Evolutionary conservation across 2,113 vertebrate genomes (phyloP), one percentile per base, ranked within the genome.

Genomic region (Pteruthius melanotis): DNA sequence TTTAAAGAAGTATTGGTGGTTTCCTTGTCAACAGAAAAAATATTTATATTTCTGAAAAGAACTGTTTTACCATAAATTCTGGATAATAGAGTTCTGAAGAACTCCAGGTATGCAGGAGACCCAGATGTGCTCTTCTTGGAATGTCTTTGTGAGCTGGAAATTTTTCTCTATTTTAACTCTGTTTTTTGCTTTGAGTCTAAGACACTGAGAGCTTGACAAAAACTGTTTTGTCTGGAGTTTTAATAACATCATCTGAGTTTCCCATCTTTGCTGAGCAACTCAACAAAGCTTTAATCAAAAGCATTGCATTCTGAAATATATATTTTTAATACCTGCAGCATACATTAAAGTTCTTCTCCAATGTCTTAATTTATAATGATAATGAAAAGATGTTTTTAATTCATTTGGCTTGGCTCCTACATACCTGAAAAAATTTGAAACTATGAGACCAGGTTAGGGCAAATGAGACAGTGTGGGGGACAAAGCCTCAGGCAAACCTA

Each of bases 261-360:
- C 8, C 24, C 31, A 39, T 50, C 37, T 95, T 44, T 83, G 52
- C 60, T 91, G 49, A 93, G 57, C 23, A 94, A 24, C 22, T 85
- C 33, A 64, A 68, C 72, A 72, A 87, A 83, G 19, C 20, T 95
- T 94, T 83, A 87, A 84, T 74, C 35, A 94, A 83, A 95, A 75
- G 52, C 1, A 50, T 52, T 91, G 31, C 17, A 26, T 87, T 85
- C 57, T 63, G 56, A 35, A 68, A 37, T 69, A 57, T 68, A 52
- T 57, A 60, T 60, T 95, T 94, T 85, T 53, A 33, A 10, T 87
- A 80, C 13, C 23, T 61, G 16, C 85, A 56, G 22, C 42, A 75
- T 71, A 65, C n/a, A 68, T 66, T 35, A 82, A 42, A 45, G 18
- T 82, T 53, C 19, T 75, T 31, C 44, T 89, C 14, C 44, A n/a